Conservation (phyloP, 2,888 invertebrate species). For the Spisula solida region DNA sequence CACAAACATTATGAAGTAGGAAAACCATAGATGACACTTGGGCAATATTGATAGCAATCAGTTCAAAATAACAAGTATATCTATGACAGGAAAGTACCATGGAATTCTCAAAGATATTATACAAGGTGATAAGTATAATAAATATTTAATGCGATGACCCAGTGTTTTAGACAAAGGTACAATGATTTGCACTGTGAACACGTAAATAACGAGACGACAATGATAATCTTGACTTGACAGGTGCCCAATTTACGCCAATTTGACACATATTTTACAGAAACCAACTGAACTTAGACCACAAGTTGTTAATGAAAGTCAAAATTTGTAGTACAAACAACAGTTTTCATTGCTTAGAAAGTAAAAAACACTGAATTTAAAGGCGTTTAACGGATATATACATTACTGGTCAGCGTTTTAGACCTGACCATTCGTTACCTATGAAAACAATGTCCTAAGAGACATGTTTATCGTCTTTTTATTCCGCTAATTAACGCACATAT, state of each 20-base stretch:
- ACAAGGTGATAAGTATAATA: neutral
- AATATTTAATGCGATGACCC: neutral
- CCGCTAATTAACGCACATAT: neutral
- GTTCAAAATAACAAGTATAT: too few relatives aligned
- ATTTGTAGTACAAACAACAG: neutral
- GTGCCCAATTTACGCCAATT: neutral
- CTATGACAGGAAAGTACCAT: too few relatives aligned
- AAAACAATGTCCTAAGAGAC: slow-evolving; percentile 69
- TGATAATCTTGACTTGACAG: slow-evolving; percentile 4
- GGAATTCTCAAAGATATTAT: neutral
- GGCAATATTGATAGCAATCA: too few relatives aligned
- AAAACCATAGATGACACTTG: too few relatives aligned
- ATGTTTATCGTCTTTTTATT: neutral
- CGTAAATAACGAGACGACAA: slow-evolving; percentile 21
- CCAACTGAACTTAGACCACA: neutral
- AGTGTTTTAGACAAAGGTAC: neutral
- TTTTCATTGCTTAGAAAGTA: neutral
- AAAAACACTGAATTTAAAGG: neutral
- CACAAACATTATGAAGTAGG: too few relatives aligned
- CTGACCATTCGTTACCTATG: slow-evolving; percentile 65
- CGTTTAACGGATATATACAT: neutral
- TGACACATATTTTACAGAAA: neutral
- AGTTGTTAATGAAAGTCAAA: neutral
- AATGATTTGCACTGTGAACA: neutral
- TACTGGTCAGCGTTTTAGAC: slow-evolving; percentile 51